Conservation (phyloP, 1,140 invertebrate species). For the Zaprionus davidi region DNA sequence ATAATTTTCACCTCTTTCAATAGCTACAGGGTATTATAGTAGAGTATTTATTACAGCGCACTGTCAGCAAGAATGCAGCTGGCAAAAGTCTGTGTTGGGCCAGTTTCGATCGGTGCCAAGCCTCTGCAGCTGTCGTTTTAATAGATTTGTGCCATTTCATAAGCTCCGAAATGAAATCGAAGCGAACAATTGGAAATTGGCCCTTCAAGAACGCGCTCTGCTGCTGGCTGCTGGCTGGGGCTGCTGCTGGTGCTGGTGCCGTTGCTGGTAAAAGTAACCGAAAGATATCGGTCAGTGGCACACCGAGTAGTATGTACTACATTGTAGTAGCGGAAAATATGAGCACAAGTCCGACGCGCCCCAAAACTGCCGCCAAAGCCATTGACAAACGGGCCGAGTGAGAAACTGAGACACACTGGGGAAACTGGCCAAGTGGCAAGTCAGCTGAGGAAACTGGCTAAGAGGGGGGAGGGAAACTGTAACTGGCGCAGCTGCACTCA, state of each 20-base stretch:
- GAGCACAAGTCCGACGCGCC: conserved; percentile 36
- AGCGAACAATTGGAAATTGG: conserved; percentile 68
- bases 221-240: not conserved
- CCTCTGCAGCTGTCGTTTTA: conserved; percentile 55
- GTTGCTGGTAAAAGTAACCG: conserved; percentile 67
- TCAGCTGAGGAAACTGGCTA: not conserved
- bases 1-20: not conserved
- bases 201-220: not conserved
- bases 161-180: conserved; percentile 66
- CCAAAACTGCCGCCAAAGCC: conserved; percentile 41
- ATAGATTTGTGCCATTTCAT: conserved; percentile 71
- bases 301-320: conserved; percentile 21
- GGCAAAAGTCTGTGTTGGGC: conserved; percentile 44
- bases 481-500: not conserved
- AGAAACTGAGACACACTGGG: conserved; percentile 27
- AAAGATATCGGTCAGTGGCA: conserved; percentile 79
- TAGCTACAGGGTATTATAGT: not conserved
- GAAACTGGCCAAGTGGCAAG: conserved; percentile 20
- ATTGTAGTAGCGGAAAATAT: conserved; percentile 45
- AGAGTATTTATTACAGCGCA: not conserved
- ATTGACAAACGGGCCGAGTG: conserved; percentile 55
- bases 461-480: not conserved
- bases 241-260: not conserved
- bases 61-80: conserved; percentile 20
- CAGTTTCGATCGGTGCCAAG: conserved; percentile 61